Conservation (phyloP, 2,888 invertebrate species). For the Dryobota labecula region DNA sequence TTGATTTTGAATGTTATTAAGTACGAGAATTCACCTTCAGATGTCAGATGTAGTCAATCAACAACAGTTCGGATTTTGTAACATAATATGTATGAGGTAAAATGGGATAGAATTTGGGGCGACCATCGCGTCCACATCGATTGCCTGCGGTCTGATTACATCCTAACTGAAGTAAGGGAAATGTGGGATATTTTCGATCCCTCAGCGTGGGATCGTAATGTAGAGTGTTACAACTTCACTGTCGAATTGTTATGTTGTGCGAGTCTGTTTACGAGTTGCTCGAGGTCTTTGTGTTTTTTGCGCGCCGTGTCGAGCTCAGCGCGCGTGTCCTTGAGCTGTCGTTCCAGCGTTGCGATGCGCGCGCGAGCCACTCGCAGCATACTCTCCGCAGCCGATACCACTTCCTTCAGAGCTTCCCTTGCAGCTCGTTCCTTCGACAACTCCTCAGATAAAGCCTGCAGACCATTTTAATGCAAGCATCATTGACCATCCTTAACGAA, state of each 20-base stretch:
- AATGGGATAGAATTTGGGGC: not conserved
- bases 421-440: constrained; percentile 82
- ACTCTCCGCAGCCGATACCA: constrained; percentile 82
- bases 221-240: constrained; percentile 77
- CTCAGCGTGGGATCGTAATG: constrained; percentile 68
- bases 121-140: not conserved
- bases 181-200: constrained; percentile 45
- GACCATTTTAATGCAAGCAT: not conserved
- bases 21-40: not conserved
- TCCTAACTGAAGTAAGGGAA: constrained; percentile 21
- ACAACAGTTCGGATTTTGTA: not conserved
- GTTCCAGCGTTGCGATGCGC: constrained; percentile 81
- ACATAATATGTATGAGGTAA: not conserved
- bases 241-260: constrained; percentile 71
- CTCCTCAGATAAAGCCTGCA: constrained; percentile 77
- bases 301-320: constrained; percentile 77
- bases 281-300: constrained; percentile 85
- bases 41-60: constrained; percentile 1
- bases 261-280: constrained; percentile 84
- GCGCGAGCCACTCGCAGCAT: constrained; percentile 85
- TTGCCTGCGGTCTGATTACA: constrained; percentile 16
- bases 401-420: constrained; percentile 81
- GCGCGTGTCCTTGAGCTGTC: constrained; percentile 81
- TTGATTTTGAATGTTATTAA: not conserved
- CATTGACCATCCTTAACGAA: not conserved